Evolutionary conservation across 2,888 invertebrate genomes (phyloP).

Genomic region (Pardosa pseudoannulata): DNA sequence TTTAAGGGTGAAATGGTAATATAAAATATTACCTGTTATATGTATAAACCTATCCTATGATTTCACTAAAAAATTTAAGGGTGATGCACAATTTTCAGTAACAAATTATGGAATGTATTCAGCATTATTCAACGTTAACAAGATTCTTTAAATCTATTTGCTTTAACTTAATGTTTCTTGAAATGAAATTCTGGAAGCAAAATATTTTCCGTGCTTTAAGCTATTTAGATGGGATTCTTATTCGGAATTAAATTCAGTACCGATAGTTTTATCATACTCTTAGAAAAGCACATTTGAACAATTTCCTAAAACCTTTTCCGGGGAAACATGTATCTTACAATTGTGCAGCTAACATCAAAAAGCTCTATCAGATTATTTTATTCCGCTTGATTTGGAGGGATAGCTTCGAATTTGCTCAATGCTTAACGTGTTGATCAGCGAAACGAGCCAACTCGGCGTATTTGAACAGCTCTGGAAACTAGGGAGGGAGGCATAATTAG

Average conservation of each 20-base stretch:
- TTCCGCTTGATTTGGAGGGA: constrained; percentile 24
- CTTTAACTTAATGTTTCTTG: background rate
- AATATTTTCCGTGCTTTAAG: background rate
- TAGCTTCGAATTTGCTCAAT: constrained; percentile 49
- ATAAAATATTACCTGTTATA: too few relatives aligned
- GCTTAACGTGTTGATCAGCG: constrained; percentile 68
- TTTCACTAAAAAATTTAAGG: too few relatives aligned
- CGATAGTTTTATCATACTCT: constrained; percentile 4
- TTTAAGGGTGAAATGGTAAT: too few relatives aligned
- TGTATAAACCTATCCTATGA: too few relatives aligned
- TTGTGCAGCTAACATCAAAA: constrained; percentile 13
- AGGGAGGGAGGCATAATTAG: constrained; percentile 53
- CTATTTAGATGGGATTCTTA: background rate
- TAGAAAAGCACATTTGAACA: background rate
- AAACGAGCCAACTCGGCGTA: constrained; percentile 56
- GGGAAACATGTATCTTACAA: background rate
- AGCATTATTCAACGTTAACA: too few relatives aligned
- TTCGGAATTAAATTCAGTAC: background rate
- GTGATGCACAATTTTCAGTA: too few relatives aligned
- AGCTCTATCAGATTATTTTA: constrained; percentile 35
- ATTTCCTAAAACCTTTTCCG: background rate
- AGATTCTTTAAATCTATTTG: background rate
- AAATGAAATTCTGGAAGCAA: background rate
- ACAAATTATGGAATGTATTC: too few relatives aligned
- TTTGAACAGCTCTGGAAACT: constrained; percentile 56